Conservation (phyloP, 2,888 invertebrate species). For the Ophion ventricosus region DNA sequence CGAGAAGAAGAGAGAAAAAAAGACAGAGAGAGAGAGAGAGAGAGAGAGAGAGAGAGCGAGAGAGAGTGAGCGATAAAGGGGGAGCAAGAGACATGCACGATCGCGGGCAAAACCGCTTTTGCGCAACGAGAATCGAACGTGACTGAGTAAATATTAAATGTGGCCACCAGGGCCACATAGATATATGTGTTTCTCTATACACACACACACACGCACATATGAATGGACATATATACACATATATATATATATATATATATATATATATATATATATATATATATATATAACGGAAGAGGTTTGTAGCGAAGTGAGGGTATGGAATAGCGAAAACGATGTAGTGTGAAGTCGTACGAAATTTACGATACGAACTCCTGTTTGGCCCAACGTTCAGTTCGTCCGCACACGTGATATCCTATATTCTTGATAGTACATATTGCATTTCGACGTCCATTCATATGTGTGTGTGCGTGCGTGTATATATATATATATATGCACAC, state of each 20-base stretch:
- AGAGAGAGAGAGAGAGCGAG: too few relatives aligned
- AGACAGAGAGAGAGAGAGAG: background rate
- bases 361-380: conserved; percentile 51
- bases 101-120: conserved; percentile 40
- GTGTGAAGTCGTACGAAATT: conserved; percentile 56
- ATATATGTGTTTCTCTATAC: conserved; percentile 12
- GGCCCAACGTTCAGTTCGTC: conserved; percentile 33
- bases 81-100: conserved; percentile 24
- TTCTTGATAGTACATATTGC: background rate
- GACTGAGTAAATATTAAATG: conserved; percentile 66
- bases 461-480: background rate
- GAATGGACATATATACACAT: too few relatives aligned
- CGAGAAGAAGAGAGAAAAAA: background rate
- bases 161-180: conserved; percentile 13
- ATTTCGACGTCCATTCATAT: background rate
- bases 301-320: background rate
- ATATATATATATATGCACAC: conserved; percentile 8
- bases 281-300: conserved; percentile 12
- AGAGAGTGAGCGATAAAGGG: background rate
- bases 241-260: conserved; percentile 1
- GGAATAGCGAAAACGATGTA: conserved; percentile 34
- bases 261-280: conserved; percentile 17
- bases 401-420: conserved; percentile 37
- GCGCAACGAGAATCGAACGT: conserved; percentile 64
- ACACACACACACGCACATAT: too few relatives aligned